These are phyloP conservation scores for Marcusenius ussheri DNA, from an alignment of 2,113 vertebrate species.

Conservation along the genomic window DNA sequence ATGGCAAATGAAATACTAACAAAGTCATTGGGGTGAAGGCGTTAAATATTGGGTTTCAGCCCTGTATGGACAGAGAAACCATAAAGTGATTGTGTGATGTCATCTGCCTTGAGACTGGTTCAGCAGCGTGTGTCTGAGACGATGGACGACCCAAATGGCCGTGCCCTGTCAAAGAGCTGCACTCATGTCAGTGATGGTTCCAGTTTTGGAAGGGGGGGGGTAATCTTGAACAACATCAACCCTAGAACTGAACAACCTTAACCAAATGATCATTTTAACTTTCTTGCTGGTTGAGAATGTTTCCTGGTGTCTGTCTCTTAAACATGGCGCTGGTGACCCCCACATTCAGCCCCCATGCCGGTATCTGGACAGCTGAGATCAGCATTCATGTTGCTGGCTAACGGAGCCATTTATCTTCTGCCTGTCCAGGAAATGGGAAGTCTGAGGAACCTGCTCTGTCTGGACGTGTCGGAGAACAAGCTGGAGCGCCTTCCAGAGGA, in stretches of 20 bases:
- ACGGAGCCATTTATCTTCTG: background rate
- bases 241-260: background rate
- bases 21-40: background rate
- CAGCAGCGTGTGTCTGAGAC: background rate
- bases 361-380: background rate
- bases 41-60: background rate
- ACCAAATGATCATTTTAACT: background rate
- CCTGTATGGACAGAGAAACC: background rate
- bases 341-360: background rate
- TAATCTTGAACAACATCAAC: background rate
- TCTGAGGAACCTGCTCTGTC: slow-evolving; percentile 85
- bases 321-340: background rate
- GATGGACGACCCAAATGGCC: background rate
- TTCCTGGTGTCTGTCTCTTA: background rate
- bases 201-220: background rate
- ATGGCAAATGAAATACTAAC: background rate
- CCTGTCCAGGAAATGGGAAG: slow-evolving; percentile 77
- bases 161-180: background rate
- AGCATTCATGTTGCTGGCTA: background rate
- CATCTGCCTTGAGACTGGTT: background rate
- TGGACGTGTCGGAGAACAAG: slow-evolving; percentile 96
- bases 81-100: background rate
- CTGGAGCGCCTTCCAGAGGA: slow-evolving; percentile 88
- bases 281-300: background rate
- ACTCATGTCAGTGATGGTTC: background rate